Conservation (phyloP, 2,113 vertebrate genomes). For the Amazona guildingii region DNA sequence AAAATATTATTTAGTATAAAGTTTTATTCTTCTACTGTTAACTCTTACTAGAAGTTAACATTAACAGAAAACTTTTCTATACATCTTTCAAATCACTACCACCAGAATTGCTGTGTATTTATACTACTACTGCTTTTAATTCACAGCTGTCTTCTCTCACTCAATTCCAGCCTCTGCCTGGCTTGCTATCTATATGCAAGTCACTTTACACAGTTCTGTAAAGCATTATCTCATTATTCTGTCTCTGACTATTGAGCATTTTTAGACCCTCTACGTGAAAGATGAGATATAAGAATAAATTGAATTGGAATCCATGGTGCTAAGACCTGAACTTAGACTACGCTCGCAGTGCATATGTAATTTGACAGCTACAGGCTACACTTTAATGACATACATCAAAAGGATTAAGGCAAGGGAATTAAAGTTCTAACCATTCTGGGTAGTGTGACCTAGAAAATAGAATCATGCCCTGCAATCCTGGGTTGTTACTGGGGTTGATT, state of each 20-base stretch:
- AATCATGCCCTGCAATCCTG: neutral
- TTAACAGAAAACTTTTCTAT: neutral
- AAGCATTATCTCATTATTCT: constrained; percentile 63
- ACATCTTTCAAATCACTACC: neutral
- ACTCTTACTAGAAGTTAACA: neutral
- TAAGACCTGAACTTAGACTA: constrained; percentile 40
- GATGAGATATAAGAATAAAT: constrained; percentile 66
- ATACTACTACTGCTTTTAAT: constrained; percentile 1
- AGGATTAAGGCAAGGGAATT: neutral
- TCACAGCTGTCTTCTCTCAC: constrained; percentile 12
- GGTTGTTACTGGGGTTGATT: neutral
- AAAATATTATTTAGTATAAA: neutral
- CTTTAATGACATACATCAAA: constrained; percentile 32
- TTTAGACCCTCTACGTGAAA: constrained; percentile 45
- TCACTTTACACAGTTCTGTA: constrained; percentile 39
- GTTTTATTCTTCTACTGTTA: neutral
- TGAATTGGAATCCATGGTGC: constrained; percentile 41
- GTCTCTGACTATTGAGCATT: constrained; percentile 49
- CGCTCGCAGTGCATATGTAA: constrained; percentile 21
- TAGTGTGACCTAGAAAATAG: neutral
- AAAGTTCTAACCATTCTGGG: neutral
- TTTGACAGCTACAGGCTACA: constrained; percentile 48
- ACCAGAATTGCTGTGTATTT: neutral
- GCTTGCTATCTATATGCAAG: constrained; percentile 39
- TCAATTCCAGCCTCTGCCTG: neutral